Percentiles rank a stretch among this genome's conserved stretches.
phyloP scores from a whole-genome alignment of 2,888 invertebrate genomes.

The Rhogogaster chlorosoma region DNA sequence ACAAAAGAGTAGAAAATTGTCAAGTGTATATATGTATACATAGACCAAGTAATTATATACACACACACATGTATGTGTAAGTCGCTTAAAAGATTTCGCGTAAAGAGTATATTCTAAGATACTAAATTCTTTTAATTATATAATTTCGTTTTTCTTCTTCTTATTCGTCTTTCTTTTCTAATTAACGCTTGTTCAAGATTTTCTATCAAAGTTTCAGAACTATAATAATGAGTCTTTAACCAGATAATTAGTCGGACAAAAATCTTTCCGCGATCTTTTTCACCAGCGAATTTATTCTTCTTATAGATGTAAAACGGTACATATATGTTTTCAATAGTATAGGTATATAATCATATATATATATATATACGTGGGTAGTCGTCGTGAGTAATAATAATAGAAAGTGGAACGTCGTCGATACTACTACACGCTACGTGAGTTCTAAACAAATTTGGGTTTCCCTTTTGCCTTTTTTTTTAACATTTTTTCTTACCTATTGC shows the following conservation, averaged over 20 bases:
- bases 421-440: neutral
- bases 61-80: neutral
- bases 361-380: neutral
- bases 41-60: neutral
- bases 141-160: no score
- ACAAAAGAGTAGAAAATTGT: neutral
- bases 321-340: no score
- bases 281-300: no score
- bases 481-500: neutral
- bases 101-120: neutral
- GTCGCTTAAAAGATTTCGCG: neutral
- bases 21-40: neutral
- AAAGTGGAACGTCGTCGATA: neutral
- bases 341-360: no score
- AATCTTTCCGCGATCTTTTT: no score
- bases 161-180: no score
- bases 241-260: no score
- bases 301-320: no score
- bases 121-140: no score
- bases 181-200: no score
- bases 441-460: neutral
- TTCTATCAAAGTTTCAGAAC: no score
- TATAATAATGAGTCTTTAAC: no score
- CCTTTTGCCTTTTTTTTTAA: neutral
- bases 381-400: slow-evolving; percentile 15